Evolutionary conservation across 1,140 invertebrate species (phyloP), one percentile per base, ranked within the genome.

Genomic region (Galleria mellonella): DNA sequence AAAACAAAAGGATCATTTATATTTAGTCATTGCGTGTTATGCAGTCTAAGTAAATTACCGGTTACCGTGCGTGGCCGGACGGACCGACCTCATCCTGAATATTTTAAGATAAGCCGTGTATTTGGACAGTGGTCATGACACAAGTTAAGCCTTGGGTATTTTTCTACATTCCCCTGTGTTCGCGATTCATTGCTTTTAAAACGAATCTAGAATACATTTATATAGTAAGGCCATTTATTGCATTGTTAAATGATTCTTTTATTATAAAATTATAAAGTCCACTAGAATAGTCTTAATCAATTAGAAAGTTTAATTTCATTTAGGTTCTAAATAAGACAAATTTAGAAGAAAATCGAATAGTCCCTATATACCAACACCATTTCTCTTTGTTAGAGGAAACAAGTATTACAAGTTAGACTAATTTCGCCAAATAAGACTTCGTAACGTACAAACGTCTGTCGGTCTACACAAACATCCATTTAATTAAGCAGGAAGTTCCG

Each of bases 401-500:
- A 42, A 47, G 17, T 33, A 9, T 33, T 48, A 35, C 43, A 41
- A 61, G 43, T 54, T 52, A 23, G 27, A 39, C 48, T 46, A 41
- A 41, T 51, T 55, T 51, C 33, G 32, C 32, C 47, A 55, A 56
- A 48, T 51, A 62, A 52, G 45, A 45, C 48, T 53, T 45, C 14
- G 41, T 43, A 37, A 41, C 46, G 43, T 38, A 57, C 41, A 58
- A 61, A 63, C 52, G 57, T 62, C 51, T 52, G 45, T 55, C 40
- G 49, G 54, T 50, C 47, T 47, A 36, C 28, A 54, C 48, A 67
- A 61, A 63, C 62, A 67, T 61, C 48, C 57, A 62, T 63, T 76
- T 73, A 71, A 72, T 76, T 72, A 69, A 72, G 64, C 68, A 66
- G 69, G 59, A 67, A 72, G 63, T 68, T 61, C 48, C 53, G 50